A percentile compares a stretch with the other conserved stretches of the same genome.
Evolutionary conservation across 2,888 invertebrate species (phyloP).

Genomic region (Galerucella calmariensis): DNA sequence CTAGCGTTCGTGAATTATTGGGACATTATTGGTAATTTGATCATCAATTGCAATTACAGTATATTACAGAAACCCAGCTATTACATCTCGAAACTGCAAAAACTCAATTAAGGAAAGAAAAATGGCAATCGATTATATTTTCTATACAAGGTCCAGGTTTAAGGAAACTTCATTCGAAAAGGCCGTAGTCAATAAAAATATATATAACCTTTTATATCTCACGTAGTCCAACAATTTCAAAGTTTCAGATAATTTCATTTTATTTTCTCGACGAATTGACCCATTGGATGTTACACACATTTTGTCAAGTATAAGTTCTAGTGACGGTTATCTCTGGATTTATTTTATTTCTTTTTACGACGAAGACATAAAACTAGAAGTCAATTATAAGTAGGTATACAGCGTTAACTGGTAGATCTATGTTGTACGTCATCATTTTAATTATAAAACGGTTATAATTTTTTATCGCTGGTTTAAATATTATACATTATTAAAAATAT

Average conservation of each 20-base stretch:
- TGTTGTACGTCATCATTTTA: too few species aligned
- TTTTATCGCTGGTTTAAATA: too few species aligned
- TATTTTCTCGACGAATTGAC: neutral
- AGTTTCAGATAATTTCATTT: neutral
- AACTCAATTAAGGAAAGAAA: neutral
- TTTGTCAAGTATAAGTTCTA: neutral
- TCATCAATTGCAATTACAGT: neutral
- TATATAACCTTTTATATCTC: neutral
- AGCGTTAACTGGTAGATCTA: too few species aligned
- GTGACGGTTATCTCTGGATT: neutral
- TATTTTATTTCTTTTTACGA: neutral
- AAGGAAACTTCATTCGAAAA: neutral
- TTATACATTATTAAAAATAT: too few species aligned
- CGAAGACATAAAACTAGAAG: neutral
- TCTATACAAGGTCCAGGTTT: neutral
- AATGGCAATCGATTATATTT: neutral
- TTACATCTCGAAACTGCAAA: neutral
- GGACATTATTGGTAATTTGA: constrained; percentile 3
- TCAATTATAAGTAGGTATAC: neutral
- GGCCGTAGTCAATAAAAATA: neutral
- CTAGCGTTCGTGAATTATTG: constrained; percentile 2
- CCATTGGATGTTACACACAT: too few species aligned
- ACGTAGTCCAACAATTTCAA: neutral
- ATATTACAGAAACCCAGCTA: neutral
- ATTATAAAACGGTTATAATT: too few species aligned